A percentile compares a stretch with the other conserved stretches of the same genome.
Evolutionary conservation across 2,113 vertebrate species (phyloP).

Genomic region (Rafetus swinhoei): DNA sequence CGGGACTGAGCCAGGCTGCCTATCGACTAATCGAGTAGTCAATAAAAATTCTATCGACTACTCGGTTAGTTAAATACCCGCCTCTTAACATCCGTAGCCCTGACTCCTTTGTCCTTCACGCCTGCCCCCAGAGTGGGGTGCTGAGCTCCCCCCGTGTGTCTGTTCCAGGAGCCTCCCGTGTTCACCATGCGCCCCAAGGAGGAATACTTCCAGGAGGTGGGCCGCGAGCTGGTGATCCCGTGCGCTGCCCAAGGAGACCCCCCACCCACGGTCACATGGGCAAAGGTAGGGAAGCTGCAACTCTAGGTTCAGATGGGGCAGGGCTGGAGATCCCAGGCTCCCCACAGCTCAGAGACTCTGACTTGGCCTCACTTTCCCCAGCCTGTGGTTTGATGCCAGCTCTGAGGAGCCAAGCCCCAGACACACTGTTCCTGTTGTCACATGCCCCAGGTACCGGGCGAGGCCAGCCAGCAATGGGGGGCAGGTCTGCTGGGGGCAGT

Average conservation of each 20-base stretch:
- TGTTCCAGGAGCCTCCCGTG: constrained; percentile 87
- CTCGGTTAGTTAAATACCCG: too few species aligned
- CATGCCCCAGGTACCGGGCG: too few species aligned
- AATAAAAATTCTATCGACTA: too few species aligned
- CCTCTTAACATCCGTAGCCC: too few species aligned
- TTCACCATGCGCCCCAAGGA: constrained; percentile 85
- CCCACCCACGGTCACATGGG: constrained; percentile 87
- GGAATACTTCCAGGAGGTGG: constrained; percentile 95
- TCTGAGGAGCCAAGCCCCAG: too few species aligned
- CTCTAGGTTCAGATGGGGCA: not conserved
- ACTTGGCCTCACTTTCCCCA: accelerated
- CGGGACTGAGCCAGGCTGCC: too few species aligned
- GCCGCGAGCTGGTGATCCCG: constrained; percentile 89
- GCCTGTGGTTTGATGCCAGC: not conserved
- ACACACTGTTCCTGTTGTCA: too few species aligned
- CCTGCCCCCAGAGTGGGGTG: accelerated
- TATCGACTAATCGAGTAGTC: too few species aligned
- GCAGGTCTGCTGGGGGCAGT: too few species aligned
- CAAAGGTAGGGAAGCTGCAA: constrained; percentile 82
- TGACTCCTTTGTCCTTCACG: too few species aligned
- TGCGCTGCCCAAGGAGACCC: constrained; percentile 89
- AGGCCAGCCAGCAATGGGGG: too few species aligned
- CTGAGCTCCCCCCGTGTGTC: not conserved
- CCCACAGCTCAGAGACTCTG: accelerated
- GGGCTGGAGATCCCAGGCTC: not conserved